These are phyloP conservation scores for Clanis bilineata DNA, from an alignment of 2,888 invertebrate genomes.

Conservation along the genomic window DNA sequence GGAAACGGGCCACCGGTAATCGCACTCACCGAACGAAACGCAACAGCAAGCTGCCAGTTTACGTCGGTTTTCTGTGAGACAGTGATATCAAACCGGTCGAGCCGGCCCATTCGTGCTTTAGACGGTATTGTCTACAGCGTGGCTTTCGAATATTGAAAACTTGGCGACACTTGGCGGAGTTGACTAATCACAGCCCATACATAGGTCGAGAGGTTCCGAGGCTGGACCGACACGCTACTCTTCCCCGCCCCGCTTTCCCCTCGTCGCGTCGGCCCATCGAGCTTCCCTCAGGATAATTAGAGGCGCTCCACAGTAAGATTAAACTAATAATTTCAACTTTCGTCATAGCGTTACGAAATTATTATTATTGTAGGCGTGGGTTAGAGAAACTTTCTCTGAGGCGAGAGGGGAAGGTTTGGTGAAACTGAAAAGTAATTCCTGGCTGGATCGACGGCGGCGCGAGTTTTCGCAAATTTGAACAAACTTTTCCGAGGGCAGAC, in stretches of 20 bases:
- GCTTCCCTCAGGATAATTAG: conserved; percentile 60
- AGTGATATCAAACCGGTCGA: too few relatives aligned
- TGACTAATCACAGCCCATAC: conserved; percentile 48
- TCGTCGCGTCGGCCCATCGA: background rate
- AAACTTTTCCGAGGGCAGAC: conserved; percentile 70
- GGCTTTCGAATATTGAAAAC: conserved; percentile 51
- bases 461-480: conserved; percentile 62
- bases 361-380: conserved; percentile 68
- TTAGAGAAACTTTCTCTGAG: conserved; percentile 53
- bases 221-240: conserved; percentile 19
- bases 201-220: conserved; percentile 40
- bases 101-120: too few relatives aligned
- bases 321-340: conserved; percentile 81
- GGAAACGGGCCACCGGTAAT: too few relatives aligned
- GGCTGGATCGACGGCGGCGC: conserved; percentile 38
- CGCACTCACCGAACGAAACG: too few relatives aligned
- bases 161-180: conserved; percentile 35
- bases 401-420: conserved; percentile 27
- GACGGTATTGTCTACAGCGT: too few relatives aligned
- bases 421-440: conserved; percentile 77
- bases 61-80: too few relatives aligned
- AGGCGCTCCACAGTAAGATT: conserved; percentile 68
- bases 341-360: conserved; percentile 74
- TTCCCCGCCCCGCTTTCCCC: background rate
- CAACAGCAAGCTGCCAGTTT: too few relatives aligned